Conservation (phyloP, 2,888 invertebrate genomes). For the Drosophila neotestacea region DNA sequence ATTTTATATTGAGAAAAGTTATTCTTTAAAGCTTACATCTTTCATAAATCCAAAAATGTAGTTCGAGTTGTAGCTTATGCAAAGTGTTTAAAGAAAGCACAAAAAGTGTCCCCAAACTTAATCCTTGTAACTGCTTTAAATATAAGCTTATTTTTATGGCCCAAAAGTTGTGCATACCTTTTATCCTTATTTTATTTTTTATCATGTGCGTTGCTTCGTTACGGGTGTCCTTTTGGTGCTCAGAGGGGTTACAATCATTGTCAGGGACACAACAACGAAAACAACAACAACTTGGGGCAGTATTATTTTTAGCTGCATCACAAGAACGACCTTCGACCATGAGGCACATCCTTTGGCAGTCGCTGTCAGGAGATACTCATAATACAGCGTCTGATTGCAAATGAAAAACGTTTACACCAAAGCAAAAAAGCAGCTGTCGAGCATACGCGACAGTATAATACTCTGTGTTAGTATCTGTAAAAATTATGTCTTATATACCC, state of each 20-base stretch:
- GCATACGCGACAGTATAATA: no score
- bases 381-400: slow-evolving; percentile 60
- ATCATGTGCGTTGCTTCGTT: neutral
- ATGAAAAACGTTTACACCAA: slow-evolving; percentile 48
- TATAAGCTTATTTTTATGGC: slow-evolving; percentile 3
- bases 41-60: neutral
- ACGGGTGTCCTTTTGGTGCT: slow-evolving; percentile 21
- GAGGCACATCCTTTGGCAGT: slow-evolving; percentile 54
- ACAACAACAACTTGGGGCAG: slow-evolving; percentile 10
- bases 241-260: slow-evolving; percentile 31
- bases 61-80: neutral
- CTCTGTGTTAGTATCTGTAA: no score
- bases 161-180: slow-evolving; percentile 15
- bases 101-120: neutral
- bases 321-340: slow-evolving; percentile 54
- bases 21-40: neutral
- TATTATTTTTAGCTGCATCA: slow-evolving; percentile 49
- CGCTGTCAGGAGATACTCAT: slow-evolving; percentile 37
- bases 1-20: neutral
- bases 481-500: no score
- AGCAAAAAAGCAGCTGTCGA: slow-evolving; percentile 1
- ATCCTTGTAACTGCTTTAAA: slow-evolving; percentile 10
- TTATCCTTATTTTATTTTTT: neutral
- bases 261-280: slow-evolving; percentile 41
- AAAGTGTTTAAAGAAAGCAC: slow-evolving; percentile 3